Evolutionary conservation across 92 coral and sea anemone genomes (phyloP), one percentile per base, ranked within the genome.

Genomic region (Pocillopora meandrina): DNA sequence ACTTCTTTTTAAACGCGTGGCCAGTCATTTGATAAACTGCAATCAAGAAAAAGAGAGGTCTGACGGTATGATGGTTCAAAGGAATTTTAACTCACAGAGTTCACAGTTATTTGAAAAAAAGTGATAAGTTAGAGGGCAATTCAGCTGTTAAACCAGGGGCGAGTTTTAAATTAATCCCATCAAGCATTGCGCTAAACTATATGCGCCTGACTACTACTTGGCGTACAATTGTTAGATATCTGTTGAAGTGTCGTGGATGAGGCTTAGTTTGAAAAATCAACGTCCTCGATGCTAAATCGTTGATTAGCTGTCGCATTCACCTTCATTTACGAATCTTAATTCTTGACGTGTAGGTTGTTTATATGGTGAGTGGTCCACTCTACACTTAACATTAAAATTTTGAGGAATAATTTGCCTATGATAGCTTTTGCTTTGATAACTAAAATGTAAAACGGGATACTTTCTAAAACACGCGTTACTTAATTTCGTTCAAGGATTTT

Each of bases 181-280:
- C 26, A 76, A 34, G 80, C 80, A 76, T 17, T 60, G 80, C 80
- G 68, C 66, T 21, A 26, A 23, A 7, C 52, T 7, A 75, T 49
- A n/a, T 56, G 42, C 80, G 80, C 80, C 80, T 76, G 80, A 35
- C 80, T 33, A 9, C 34, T 76, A 76, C 34, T 74, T 74, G 18
- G 19, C 69, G 69, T 26, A 3, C 26, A 61, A 21, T 6, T 33
- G 11, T 33, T 17, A 35, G 2, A 58, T 59, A 20, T 76, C 67
- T 76, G 14, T 66, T 56, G 19, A 8, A 56, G 0, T 57, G 57
- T 59, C 19, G 57, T 59, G 49, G 49, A 42, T 7, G 67, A 75
- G 19, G 78, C 60, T 36, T 10, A 76, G 16, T 31, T 61, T 59
- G 26, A 61, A 35, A 61, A 76, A 55, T 31, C 56, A 59, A 42